phyloP scores from a whole-genome alignment of 2,797 vertebrate species.

The Luscinia luscinia region DNA sequence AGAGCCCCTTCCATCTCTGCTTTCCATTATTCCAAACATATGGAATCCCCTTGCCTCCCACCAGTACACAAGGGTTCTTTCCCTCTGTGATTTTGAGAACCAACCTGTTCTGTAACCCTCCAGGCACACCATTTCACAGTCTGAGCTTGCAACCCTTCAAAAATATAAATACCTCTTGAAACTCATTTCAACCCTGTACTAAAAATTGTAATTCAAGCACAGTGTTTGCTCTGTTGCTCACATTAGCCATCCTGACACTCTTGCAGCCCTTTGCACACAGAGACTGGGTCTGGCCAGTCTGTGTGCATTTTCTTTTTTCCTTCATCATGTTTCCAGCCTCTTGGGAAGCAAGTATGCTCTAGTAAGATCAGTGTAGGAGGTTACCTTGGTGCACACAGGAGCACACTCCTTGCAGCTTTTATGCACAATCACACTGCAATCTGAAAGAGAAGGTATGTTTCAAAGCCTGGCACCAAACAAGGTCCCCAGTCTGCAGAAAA shows the following conservation, averaged over 20 bases:
- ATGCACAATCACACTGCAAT: slow-evolving; percentile 86
- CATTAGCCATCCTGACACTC: neutral
- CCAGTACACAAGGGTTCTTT: neutral
- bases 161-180: neutral
- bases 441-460: slow-evolving; percentile 76
- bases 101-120: neutral
- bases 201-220: neutral
- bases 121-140: neutral
- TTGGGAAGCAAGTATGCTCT: neutral
- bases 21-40: neutral
- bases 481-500: neutral
- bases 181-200: rapidly evolving
- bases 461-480: neutral
- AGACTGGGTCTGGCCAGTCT: neutral
- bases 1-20: neutral
- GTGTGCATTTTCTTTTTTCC: neutral
- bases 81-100: neutral
- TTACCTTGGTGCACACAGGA: slow-evolving; percentile 89
- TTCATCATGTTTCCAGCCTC: neutral
- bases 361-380: neutral
- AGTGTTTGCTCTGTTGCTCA: neutral
- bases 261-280: neutral
- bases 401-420: slow-evolving; percentile 89
- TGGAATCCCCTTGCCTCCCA: rapidly evolving
- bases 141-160: neutral